Percentiles rank a stretch among this genome's conserved stretches.
phyloP scores from a whole-genome alignment of 2,888 invertebrate genomes.

The Caenorhabditis sp. region DNA sequence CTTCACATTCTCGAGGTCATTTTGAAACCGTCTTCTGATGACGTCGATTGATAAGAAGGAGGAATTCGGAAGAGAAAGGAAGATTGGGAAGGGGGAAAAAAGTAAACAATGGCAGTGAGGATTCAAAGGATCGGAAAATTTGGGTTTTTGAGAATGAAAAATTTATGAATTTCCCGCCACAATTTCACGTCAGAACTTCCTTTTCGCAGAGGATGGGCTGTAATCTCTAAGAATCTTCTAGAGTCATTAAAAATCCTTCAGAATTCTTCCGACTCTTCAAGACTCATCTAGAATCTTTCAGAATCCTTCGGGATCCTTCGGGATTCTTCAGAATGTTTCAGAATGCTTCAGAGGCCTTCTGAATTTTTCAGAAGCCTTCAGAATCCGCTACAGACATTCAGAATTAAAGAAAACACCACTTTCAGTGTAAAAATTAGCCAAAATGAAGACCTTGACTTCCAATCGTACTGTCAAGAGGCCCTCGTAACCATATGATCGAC shows the following conservation, averaged over 20 bases:
- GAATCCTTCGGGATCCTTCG: too few species aligned
- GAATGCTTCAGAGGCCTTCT: too few species aligned
- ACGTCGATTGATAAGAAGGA: constrained; percentile 14
- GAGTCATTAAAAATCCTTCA: too few species aligned
- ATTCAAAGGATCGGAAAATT: neutral
- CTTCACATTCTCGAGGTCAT: constrained; percentile 20
- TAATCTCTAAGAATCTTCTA: too few species aligned
- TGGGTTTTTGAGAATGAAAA: neutral
- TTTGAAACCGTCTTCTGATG: constrained; percentile 5
- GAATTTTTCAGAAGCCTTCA: too few species aligned
- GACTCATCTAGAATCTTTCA: too few species aligned
- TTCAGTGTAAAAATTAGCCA: constrained; percentile 10
- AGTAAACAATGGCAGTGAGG: constrained; percentile 3
- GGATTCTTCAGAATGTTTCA: too few species aligned
- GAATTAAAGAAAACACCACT: neutral
- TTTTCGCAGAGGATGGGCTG: too few species aligned
- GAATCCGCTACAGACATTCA: too few species aligned
- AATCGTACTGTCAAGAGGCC: neutral
- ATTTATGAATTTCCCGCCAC: neutral
- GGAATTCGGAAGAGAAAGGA: neutral
- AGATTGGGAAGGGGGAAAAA: too few species aligned
- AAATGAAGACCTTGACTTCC: neutral
- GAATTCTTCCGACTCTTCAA: too few species aligned
- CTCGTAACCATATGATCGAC: constrained; percentile 4
- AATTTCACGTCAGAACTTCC: too few species aligned